phyloP scores from a whole-genome alignment of 92 coral and sea anemone genomes.

The Pocillopora grandis region DNA sequence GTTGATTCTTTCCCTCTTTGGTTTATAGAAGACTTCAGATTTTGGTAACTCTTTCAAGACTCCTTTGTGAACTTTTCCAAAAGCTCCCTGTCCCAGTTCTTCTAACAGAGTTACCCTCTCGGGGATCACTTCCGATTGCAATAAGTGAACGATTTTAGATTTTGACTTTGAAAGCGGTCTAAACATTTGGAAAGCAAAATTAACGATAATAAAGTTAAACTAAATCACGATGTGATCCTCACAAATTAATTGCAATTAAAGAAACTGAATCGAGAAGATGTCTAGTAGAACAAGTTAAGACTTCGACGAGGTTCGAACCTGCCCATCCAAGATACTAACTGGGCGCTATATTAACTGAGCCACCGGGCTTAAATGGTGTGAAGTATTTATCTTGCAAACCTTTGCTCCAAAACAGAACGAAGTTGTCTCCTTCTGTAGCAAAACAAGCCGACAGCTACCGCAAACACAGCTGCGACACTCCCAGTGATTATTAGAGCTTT shows the following conservation, averaged over 20 bases:
- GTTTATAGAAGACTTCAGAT: not conserved
- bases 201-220: not conserved
- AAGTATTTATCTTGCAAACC: not conserved
- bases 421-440: conserved; percentile 2
- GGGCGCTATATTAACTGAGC: no score
- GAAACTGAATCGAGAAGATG: no score
- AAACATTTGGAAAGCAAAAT: not conserved
- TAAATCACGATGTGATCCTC: not conserved
- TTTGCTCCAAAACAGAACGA: not conserved
- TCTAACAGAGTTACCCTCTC: conserved; percentile 17
- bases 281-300: no score
- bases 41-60: conserved; percentile 14
- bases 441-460: not conserved
- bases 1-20: not conserved
- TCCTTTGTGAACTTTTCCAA: conserved; percentile 29
- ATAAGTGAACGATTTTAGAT: conserved; percentile 15
- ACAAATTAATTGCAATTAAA: not conserved
- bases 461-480: not conserved
- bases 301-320: no score
- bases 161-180: not conserved
- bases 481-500: not conserved
- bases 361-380: no score
- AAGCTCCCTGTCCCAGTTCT: conserved; percentile 35
- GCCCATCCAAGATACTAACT: no score
- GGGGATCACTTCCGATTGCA: conserved; percentile 7